Conservation (phyloP, 2,888 invertebrate species). For the Polydrusus pterygomalis region DNA sequence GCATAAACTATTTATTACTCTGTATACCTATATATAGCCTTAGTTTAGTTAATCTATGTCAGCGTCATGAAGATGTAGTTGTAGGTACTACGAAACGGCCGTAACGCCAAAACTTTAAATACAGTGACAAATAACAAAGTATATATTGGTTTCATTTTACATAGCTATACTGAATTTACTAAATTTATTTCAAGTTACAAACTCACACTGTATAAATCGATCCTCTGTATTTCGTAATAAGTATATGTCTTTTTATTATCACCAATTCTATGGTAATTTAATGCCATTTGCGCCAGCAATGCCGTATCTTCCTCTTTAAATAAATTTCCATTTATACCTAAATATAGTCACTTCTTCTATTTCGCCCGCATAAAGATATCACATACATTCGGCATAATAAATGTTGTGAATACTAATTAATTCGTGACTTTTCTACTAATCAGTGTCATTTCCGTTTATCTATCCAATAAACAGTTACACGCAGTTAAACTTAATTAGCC, state of each 20-base stretch:
- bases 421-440: slow-evolving; percentile 42
- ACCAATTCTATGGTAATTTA: neutral
- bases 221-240: neutral
- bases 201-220: too few relatives aligned
- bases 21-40: too few relatives aligned
- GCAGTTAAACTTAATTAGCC: slow-evolving; percentile 33
- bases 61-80: too few relatives aligned
- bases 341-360: slow-evolving; percentile 31
- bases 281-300: neutral
- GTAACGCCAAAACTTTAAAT: too few relatives aligned
- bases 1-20: too few relatives aligned
- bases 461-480: slow-evolving; percentile 39
- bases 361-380: slow-evolving; percentile 33
- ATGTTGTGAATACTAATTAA: slow-evolving; percentile 41
- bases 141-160: too few relatives aligned
- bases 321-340: slow-evolving; percentile 15
- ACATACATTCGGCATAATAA: slow-evolving; percentile 26
- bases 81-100: too few relatives aligned
- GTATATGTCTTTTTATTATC: neutral
- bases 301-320: slow-evolving; percentile 5
- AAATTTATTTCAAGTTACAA: too few relatives aligned
- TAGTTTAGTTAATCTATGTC: too few relatives aligned
- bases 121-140: too few relatives aligned
- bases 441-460: slow-evolving; percentile 43
- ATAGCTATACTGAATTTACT: too few relatives aligned